Evolutionary conservation across 2,797 vertebrate species (phyloP), one percentile per base, ranked within the genome.

Genomic region (Salarias fasciatus): DNA sequence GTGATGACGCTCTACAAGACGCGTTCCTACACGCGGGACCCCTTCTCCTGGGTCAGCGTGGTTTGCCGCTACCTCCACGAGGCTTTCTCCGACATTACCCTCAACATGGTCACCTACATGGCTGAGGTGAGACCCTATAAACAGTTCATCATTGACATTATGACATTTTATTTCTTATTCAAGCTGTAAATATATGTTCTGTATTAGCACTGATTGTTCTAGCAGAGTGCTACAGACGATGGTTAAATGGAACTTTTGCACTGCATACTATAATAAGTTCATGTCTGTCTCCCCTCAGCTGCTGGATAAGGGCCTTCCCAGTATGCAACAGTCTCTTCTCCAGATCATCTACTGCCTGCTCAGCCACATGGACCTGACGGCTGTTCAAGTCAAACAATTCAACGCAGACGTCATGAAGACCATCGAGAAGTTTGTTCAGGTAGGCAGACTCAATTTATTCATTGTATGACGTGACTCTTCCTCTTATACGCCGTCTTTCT

Each of bases 1-100:
- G 98, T 99, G 41, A 99, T 99, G 97, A 98, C 96, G 10, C 94
- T 99, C 44, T 99, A 99, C 78, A 99, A 98, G 90, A 99, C 95
- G 0, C 96, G 97, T 28, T 98, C 97, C 64, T 99, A 99, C 79
- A 99, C 98, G 0, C 92, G 98, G 56, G 96, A 99, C 86, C 95
- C 96, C 24, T 94, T 95, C 75, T 97, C 97, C 0, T 99, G 98
- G 98, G 96, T 99, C 63, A 99, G 93, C 0, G 98, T 99, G 69
- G 97, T 99, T 50, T 99, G 97, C 70, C 95, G 98, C 24, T 99
- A 99, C 75, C 95, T 99, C 53, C 96, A 99, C 10, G 97, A 99
- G 85, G 96, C 97, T 4, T 98, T 98, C 69, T 86, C 95, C 2
- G 95, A 98, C 73, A 94, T 95, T 59, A 99, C 97, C 9, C 92